Percentiles rank a stretch among this genome's conserved stretches.
Evolutionary conservation across 2,797 vertebrate genomes (phyloP).

Genomic region (Sphenodon punctatus): DNA sequence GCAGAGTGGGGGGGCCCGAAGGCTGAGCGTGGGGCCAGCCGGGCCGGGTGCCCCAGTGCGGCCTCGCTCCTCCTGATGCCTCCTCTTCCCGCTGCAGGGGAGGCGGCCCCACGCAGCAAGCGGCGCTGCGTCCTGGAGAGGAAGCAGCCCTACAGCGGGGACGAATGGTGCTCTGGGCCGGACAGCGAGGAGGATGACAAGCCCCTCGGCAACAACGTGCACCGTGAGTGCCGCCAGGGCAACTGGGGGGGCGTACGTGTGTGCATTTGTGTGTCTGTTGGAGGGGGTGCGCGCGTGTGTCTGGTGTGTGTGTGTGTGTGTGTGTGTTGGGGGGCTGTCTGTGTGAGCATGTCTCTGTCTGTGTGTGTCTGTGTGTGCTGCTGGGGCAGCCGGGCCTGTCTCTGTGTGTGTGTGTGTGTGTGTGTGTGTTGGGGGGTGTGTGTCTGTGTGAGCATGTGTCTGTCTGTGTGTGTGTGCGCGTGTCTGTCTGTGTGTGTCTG

Average conservation of each 20-base stretch:
- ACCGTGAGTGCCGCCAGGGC: background rate
- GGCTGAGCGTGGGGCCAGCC: background rate
- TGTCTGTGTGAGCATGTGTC: background rate
- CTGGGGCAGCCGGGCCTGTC: no score
- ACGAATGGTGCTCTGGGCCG: conserved; percentile 97
- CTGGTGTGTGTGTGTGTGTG: no score
- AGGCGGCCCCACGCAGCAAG: conserved; percentile 92
- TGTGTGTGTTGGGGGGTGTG: no score
- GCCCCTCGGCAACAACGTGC: conserved; percentile 70
- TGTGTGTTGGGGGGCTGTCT: no score
- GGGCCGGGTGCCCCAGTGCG: background rate
- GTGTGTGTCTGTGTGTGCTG: no score
- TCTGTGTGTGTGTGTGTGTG: no score
- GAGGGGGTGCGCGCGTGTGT: no score
- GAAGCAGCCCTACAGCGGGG: conserved; percentile 97
- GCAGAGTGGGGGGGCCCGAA: background rate
- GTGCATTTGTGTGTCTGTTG: no score
- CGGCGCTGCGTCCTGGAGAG: conserved; percentile 94
- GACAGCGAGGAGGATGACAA: conserved; percentile 98
- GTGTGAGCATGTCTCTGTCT: no score
- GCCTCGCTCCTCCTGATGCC: background rate
- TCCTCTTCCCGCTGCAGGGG: conserved; percentile 67
- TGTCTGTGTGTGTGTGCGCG: no score
- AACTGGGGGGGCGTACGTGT: no score
- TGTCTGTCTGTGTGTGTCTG: background rate